Evolutionary conservation across 1,140 invertebrate species (phyloP).

Genomic region (Yoshiicerus persimilis): DNA sequence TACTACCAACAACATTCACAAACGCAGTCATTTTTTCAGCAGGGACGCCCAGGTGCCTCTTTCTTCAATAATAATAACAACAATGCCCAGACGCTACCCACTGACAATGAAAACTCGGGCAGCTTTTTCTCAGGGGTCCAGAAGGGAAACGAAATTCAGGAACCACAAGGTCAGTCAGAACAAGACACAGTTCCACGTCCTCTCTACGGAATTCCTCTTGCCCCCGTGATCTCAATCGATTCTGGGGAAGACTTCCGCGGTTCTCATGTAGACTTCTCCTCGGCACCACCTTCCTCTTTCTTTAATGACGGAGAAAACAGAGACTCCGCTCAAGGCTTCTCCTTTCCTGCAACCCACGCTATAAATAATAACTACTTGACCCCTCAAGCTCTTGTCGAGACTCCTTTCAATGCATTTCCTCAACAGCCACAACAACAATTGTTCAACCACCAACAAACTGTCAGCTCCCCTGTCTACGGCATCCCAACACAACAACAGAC

Average conservation of each 20-base stretch:
- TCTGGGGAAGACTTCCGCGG: slow-evolving; percentile 1
- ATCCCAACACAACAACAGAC: neutral
- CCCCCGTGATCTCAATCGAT: slow-evolving; percentile 39
- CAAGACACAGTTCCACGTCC: slow-evolving; percentile 20
- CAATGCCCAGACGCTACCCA: neutral
- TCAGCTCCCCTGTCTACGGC: neutral
- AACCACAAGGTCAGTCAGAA: neutral
- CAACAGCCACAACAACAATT: neutral
- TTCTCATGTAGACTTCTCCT: neutral
- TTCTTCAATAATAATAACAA: neutral
- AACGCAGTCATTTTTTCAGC: neutral
- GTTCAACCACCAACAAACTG: neutral
- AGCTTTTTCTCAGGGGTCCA: neutral
- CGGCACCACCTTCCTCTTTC: neutral
- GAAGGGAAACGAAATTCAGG: neutral
- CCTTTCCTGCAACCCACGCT: neutral
- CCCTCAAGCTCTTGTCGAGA: neutral
- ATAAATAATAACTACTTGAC: slow-evolving; percentile 12
- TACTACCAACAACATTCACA: neutral
- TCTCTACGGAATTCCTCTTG: slow-evolving; percentile 44
- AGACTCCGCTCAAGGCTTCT: neutral
- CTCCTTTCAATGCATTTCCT: neutral
- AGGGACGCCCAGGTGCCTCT: neutral
- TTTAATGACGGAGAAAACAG: neutral
- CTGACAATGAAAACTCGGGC: neutral